phyloP scores from a whole-genome alignment of 2,113 vertebrate species.

The Proteles cristata region DNA sequence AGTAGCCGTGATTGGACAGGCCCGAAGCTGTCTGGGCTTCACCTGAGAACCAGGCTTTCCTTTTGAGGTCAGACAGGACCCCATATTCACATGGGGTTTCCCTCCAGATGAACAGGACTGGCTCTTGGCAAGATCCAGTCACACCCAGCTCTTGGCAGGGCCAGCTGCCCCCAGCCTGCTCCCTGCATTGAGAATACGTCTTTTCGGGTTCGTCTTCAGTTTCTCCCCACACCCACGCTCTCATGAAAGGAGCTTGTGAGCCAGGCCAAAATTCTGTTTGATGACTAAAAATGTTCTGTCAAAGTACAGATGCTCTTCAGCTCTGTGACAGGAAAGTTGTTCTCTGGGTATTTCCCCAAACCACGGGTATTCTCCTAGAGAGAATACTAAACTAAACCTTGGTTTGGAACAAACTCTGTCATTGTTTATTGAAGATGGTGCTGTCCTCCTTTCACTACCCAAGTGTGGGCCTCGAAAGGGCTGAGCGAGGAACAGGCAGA shows the following conservation, averaged over 20 bases:
- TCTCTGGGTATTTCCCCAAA: conserved; percentile 51
- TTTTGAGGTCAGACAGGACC: not conserved
- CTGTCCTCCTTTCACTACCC: not conserved
- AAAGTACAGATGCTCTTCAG: conserved; percentile 61
- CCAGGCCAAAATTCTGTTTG: conserved; percentile 80
- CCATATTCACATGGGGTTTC: not conserved
- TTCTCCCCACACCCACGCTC: not conserved
- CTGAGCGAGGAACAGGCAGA: not conserved
- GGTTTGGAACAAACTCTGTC: conserved; percentile 57
- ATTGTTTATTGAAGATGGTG: not conserved
- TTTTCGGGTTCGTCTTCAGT: not conserved
- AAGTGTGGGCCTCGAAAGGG: not conserved
- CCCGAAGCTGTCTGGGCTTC: conserved; percentile 46
- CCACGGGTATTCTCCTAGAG: conserved; percentile 43
- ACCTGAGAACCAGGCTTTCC: not conserved
- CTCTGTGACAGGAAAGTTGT: conserved; percentile 67
- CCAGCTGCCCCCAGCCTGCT: conserved; percentile 36
- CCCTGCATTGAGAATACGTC: not conserved
- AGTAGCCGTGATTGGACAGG: not conserved
- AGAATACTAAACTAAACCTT: conserved; percentile 14
- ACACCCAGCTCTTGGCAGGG: not conserved
- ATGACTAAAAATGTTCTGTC: conserved; percentile 79
- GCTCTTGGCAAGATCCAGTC: not conserved
- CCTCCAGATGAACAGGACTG: not conserved
- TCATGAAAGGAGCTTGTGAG: conserved; percentile 30